A percentile compares a stretch with the other conserved stretches of the same genome.
Conservation (phyloP, 1,140 invertebrate genomes). For the Leptopilina clavipes region DNA sequence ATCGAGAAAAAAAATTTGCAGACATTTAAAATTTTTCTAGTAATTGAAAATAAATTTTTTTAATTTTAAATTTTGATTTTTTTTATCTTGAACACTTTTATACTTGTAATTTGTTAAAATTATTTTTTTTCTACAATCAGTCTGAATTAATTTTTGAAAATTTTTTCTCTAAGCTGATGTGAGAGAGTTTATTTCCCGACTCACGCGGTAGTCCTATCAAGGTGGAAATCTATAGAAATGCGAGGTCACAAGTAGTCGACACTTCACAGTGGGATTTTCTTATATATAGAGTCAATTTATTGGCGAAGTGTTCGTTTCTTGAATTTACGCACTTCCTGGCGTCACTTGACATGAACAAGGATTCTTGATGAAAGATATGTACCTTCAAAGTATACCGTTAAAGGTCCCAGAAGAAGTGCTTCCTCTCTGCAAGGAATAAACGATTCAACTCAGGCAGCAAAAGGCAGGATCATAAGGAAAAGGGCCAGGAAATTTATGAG, state of each 20-base stretch:
- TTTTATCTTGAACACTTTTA: too few species aligned
- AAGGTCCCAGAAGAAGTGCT: slow-evolving; percentile 9
- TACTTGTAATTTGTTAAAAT: too few species aligned
- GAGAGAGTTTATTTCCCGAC: too few species aligned
- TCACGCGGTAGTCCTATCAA: too few species aligned
- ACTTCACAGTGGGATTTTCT: neutral
- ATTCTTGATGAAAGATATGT: slow-evolving; percentile 28
- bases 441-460: slow-evolving; percentile 13
- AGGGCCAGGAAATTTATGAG: slow-evolving; percentile 5
- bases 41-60: too few species aligned
- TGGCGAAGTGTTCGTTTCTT: neutral
- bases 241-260: neutral
- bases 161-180: too few species aligned
- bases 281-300: slow-evolving; percentile 15
- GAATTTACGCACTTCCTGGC: slow-evolving; percentile 28
- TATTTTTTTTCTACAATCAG: too few species aligned
- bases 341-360: slow-evolving; percentile 22
- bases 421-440: neutral
- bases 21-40: too few species aligned
- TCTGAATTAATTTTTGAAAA: too few species aligned
- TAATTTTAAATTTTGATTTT: too few species aligned
- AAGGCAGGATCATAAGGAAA: neutral
- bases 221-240: neutral
- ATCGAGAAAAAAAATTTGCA: too few species aligned
- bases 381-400: slow-evolving; percentile 23